Percentiles rank a stretch among this genome's conserved stretches.
Conservation (phyloP, 1,140 invertebrate genomes). For the Polyergus mexicanus region DNA sequence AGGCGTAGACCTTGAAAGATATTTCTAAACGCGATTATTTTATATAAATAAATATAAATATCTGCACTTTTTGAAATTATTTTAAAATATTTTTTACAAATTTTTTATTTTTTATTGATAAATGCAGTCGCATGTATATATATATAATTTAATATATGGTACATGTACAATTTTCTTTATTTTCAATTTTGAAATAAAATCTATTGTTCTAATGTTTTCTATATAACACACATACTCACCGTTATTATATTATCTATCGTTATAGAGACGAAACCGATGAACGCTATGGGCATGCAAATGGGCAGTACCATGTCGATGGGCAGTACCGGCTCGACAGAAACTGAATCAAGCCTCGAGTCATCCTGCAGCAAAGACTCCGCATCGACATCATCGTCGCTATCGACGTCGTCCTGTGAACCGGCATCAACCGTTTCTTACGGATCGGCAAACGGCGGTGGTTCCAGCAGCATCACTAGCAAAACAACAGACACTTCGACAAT, state of each 20-base stretch:
- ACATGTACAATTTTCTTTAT: neutral
- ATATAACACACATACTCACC: neutral
- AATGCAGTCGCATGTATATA: neutral
- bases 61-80: neutral
- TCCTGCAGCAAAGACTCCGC: constrained; percentile 84
- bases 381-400: constrained; percentile 84
- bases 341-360: constrained; percentile 84
- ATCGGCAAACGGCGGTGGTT: constrained; percentile 58
- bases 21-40: neutral
- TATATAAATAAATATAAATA: neutral
- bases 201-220: neutral
- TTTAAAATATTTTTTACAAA: neutral
- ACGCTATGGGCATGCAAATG: constrained; percentile 85
- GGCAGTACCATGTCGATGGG: constrained; percentile 86
- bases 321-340: constrained; percentile 85
- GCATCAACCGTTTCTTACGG: constrained; percentile 78
- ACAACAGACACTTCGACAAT: constrained; percentile 61
- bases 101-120: neutral
- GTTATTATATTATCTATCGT: neutral
- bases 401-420: constrained; percentile 84
- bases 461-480: constrained; percentile 63
- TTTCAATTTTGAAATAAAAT: neutral
- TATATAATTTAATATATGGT: neutral
- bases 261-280: constrained; percentile 83
- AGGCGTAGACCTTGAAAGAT: constrained; percentile 12